Conservation (phyloP, 1,140 invertebrate species). For the Caenorhabditis brenneri region DNA sequence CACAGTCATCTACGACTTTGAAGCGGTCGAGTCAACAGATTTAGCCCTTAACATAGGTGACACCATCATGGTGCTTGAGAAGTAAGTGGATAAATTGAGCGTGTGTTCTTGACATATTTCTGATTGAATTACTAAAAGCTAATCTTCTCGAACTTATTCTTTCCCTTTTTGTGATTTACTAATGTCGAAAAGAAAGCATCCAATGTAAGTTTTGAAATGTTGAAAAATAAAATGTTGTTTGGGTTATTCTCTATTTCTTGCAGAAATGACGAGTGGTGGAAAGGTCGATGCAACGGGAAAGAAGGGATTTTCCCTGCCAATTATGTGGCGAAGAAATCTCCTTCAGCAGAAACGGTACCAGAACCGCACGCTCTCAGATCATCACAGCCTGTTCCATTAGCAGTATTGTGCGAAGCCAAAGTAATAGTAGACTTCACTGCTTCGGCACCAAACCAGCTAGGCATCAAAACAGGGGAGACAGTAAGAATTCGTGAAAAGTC, state of each 20-base stretch:
- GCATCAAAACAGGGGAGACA: constrained; percentile 87
- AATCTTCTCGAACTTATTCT: neutral
- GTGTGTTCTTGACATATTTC: constrained; percentile 2
- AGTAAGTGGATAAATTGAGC: constrained; percentile 74
- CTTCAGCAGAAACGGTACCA: neutral
- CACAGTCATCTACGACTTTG: constrained; percentile 74
- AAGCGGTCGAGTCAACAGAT: constrained; percentile 87
- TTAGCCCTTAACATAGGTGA: constrained; percentile 89
- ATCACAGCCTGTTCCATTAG: neutral
- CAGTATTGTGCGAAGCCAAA: constrained; percentile 39
- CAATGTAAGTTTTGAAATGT: neutral
- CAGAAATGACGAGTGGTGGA: constrained; percentile 90
- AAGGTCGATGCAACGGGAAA: constrained; percentile 83
- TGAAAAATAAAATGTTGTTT: neutral
- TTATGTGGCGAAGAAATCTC: constrained; percentile 71
- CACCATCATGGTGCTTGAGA: constrained; percentile 83
- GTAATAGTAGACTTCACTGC: constrained; percentile 60
- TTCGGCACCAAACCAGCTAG: constrained; percentile 74
- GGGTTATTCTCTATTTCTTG: too few species aligned
- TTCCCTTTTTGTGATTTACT: neutral
- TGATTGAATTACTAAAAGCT: neutral
- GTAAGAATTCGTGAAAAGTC: constrained; percentile 95
- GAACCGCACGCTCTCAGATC: neutral
- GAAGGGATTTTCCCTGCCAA: constrained; percentile 87
- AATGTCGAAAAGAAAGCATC: neutral